A percentile compares a stretch with the other conserved stretches of the same genome.
phyloP scores from a whole-genome alignment of 1,140 invertebrate genomes.

The Chymomyza costata region DNA sequence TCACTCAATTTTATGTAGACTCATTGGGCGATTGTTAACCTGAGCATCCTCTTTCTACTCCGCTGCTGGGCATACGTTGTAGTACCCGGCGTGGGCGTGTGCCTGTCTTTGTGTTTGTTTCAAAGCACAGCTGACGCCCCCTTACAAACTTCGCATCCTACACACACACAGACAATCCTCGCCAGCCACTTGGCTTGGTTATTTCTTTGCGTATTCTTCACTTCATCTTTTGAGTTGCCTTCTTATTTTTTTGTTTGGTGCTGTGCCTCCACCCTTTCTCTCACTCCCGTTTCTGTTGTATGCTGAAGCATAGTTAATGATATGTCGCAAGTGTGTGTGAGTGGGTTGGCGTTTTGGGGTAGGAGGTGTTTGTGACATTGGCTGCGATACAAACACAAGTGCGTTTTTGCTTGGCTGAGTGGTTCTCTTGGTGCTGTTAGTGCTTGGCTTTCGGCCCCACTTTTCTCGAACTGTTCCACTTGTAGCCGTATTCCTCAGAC shows the following conservation, averaged over 20 bases:
- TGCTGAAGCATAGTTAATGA: slow-evolving; percentile 63
- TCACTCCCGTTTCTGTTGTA: neutral
- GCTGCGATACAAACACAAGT: slow-evolving; percentile 15
- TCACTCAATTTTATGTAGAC: no score
- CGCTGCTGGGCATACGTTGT: no score
- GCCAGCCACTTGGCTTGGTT: slow-evolving; percentile 28
- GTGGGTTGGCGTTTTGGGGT: slow-evolving; percentile 8
- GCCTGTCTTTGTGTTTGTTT: slow-evolving; percentile 4
- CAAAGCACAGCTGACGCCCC: slow-evolving; percentile 34
- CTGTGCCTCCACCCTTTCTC: neutral
- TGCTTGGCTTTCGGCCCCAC: slow-evolving; percentile 13
- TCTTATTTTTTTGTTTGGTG: slow-evolving; percentile 21
- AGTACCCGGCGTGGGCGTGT: neutral
- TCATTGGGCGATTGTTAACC: no score
- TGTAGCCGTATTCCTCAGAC: neutral
- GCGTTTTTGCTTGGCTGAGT: slow-evolving; percentile 28
- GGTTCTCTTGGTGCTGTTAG: neutral
- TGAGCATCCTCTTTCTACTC: no score
- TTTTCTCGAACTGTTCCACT: neutral
- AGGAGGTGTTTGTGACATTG: slow-evolving; percentile 3
- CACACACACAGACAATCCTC: slow-evolving; percentile 8
- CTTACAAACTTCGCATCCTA: slow-evolving; percentile 31
- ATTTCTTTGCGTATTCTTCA: slow-evolving; percentile 52
- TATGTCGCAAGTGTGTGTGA: slow-evolving; percentile 53
- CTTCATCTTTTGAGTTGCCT: slow-evolving; percentile 37